Conservation (phyloP, 2,888 invertebrate genomes). For the Zootermopsis nevadensis region DNA sequence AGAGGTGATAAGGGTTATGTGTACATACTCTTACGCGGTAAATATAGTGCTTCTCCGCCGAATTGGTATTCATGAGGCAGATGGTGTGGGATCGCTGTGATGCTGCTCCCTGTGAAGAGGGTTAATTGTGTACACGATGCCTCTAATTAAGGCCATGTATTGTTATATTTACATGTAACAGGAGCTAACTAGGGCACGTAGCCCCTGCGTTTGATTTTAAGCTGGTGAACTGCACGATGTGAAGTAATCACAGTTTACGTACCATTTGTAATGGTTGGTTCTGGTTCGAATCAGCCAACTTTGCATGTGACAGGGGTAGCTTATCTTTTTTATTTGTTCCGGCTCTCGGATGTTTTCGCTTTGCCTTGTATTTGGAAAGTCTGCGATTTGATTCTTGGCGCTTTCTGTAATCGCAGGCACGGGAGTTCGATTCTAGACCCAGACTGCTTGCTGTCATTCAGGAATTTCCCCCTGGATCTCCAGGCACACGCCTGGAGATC, state of each 20-base stretch:
- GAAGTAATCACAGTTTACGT: neutral
- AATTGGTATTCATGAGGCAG: constrained; percentile 9
- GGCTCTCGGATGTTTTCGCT: neutral
- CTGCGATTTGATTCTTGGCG: neutral
- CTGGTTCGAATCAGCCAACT: neutral
- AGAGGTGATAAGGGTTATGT: neutral
- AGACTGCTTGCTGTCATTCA: too few relatives aligned
- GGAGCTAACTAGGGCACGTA: neutral
- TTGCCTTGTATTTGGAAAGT: neutral
- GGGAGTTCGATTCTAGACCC: neutral
- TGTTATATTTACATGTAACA: constrained; percentile 23
- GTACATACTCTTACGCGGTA: neutral
- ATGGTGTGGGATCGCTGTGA: neutral
- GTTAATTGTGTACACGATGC: constrained; percentile 27
- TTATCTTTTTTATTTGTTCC: neutral
- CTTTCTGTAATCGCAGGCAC: neutral
- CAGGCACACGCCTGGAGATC: too few relatives aligned
- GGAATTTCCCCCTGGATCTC: too few relatives aligned
- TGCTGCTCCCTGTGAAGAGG: neutral
- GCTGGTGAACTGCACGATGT: neutral
- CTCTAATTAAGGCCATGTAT: constrained; percentile 23
- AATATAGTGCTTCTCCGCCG: neutral
- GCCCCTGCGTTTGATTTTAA: neutral
- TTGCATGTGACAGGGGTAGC: neutral
- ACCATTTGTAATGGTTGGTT: neutral